Conservation (phyloP, 2,797 vertebrate species). For the Micrastur ruficollis region DNA sequence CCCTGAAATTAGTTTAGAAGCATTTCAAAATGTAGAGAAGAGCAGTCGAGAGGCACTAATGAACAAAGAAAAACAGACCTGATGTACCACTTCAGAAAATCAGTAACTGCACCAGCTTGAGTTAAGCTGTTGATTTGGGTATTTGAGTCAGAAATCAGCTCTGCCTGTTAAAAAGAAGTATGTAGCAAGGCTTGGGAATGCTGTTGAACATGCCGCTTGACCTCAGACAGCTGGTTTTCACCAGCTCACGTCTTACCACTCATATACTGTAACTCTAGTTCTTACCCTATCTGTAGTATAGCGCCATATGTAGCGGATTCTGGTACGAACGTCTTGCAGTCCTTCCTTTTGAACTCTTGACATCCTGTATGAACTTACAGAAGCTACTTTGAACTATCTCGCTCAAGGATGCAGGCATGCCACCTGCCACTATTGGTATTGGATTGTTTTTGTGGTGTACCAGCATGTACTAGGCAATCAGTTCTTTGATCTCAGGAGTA, state of each 20-base stretch:
- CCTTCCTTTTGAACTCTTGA: background rate
- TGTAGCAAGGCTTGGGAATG: background rate
- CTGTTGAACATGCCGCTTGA: background rate
- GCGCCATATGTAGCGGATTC: no score
- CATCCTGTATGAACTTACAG: background rate
- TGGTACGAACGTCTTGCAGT: background rate
- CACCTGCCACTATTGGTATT: accelerated
- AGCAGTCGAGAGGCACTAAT: background rate
- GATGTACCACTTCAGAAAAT: background rate
- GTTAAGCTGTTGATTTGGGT: background rate
- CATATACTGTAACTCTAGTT: background rate
- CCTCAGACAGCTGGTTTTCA: background rate
- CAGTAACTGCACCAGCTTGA: background rate
- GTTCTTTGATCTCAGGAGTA: background rate
- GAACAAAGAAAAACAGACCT: background rate
- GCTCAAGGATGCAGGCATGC: background rate
- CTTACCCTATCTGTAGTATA: background rate
- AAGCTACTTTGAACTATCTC: accelerated
- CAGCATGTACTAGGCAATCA: no score
- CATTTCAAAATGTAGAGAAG: background rate
- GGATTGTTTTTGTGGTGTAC: background rate
- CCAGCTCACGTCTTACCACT: background rate
- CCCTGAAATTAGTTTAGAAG: background rate
- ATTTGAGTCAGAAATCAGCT: background rate
- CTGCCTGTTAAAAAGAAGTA: background rate